Evolutionary conservation across 2,888 invertebrate species (phyloP).

Genomic region (Choristoneura rosaceana): DNA sequence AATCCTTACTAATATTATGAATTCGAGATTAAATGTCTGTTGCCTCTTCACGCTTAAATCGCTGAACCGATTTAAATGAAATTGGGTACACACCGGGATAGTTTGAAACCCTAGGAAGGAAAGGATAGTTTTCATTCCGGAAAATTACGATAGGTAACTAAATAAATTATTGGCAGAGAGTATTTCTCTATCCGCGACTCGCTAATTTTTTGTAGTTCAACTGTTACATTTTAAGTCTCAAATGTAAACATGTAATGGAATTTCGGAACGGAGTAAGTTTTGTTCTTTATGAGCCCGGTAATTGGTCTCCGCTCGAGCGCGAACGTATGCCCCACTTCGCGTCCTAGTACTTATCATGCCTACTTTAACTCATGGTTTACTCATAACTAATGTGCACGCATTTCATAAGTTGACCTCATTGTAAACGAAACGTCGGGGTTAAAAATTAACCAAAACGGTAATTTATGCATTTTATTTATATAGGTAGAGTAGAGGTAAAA

Average conservation of each 20-base stretch:
- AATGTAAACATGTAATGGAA: slow-evolving; percentile 10
- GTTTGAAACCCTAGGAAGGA: too few relatives aligned
- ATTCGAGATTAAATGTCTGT: too few relatives aligned
- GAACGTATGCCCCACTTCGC: slow-evolving; percentile 19
- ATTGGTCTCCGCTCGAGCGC: slow-evolving; percentile 23
- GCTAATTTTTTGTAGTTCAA: background rate
- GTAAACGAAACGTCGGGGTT: background rate
- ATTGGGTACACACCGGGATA: too few relatives aligned
- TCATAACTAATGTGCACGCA: slow-evolving; percentile 1
- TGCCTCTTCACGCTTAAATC: too few relatives aligned
- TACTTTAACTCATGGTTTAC: slow-evolving; percentile 19
- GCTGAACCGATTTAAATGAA: too few relatives aligned
- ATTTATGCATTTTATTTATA: background rate
- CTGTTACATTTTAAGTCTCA: slow-evolving; percentile 5
- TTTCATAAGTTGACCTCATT: slow-evolving; percentile 17
- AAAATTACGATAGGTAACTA: too few relatives aligned
- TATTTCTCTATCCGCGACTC: background rate
- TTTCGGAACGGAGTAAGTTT: slow-evolving; percentile 15
- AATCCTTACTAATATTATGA: too few relatives aligned
- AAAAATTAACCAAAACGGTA: slow-evolving; percentile 4
- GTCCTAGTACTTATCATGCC: slow-evolving; percentile 21
- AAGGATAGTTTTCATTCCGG: too few relatives aligned
- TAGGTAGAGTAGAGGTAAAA: background rate
- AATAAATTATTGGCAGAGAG: background rate
- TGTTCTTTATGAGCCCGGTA: slow-evolving; percentile 16